Evolutionary conservation across 2,113 vertebrate genomes (phyloP).

Genomic region (Rissa tridactyla): DNA sequence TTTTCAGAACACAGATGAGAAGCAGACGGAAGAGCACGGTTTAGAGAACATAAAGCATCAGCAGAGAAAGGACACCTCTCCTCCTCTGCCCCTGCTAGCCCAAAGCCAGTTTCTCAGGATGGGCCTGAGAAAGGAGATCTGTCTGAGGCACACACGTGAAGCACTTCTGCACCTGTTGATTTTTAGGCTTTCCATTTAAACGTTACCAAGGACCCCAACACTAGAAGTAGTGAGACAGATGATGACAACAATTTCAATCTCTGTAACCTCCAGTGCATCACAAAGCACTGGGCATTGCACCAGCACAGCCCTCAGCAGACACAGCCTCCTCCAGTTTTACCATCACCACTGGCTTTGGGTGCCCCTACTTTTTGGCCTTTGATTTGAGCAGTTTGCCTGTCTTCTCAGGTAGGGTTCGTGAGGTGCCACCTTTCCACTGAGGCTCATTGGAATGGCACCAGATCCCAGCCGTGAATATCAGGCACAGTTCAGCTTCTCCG

Average conservation of each 20-base stretch:
- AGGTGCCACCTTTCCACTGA: neutral
- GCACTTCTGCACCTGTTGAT: neutral
- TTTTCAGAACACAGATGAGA: neutral
- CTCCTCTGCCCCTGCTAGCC: neutral
- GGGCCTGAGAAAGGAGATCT: neutral
- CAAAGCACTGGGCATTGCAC: neutral
- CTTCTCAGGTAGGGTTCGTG: neutral
- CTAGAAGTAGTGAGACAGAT: neutral
- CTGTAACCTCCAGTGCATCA: neutral
- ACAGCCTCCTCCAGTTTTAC: neutral
- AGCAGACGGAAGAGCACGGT: neutral
- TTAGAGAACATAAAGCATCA: neutral
- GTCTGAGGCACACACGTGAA: accelerated
- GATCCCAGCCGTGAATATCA: neutral
- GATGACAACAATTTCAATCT: neutral
- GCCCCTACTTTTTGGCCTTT: neutral
- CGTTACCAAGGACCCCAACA: neutral
- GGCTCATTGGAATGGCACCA: neutral
- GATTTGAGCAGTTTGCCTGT: neutral
- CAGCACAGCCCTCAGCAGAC: neutral
- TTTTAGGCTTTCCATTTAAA: neutral
- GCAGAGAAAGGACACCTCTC: neutral
- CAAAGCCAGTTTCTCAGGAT: neutral
- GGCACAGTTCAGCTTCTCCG: neutral
- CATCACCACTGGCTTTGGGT: neutral